Evolutionary conservation across 2,888 invertebrate genomes (phyloP), one percentile per base, ranked within the genome.

Genomic region (Epirrita christyi): DNA sequence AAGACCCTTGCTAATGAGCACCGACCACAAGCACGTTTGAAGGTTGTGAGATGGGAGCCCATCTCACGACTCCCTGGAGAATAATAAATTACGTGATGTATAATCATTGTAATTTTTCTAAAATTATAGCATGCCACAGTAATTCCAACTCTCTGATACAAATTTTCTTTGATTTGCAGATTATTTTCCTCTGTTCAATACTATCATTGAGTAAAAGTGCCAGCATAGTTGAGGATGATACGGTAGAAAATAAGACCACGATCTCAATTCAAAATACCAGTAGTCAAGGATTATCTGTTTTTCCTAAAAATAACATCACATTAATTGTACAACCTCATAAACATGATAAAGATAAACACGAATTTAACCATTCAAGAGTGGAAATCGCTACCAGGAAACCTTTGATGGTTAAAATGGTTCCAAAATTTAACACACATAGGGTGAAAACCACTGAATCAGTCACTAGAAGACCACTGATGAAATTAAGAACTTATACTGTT

Each of bases 291-390:
- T 44, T 68, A 0, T 48, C 69, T 2, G 43, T 80, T 21, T 79
- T 78, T 50, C 77, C 80, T 0, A 81, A 68, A 41, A 72, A 47
- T n/a, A 58, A 51, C 2, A 63, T 62, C 5, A 78, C 75, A 50
- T 79, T 64, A 13, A 53, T 73, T 2, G 47, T 75, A n/a, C 71
- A 67, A n/a, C 57, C 64, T 5, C 63, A 62, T 49, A 59, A 66
- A 0, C 38, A 59, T 34, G 14, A 56, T n/a, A 49, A 11, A 10
- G 15, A 67, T 52, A 59, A 61, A 21, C 37, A 46, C 1, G 45
- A 55, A 46, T 45, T 36, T 7, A 54, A 64, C 10, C 54, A 11
- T 21, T 14, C 10, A 14, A 45, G 15, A 27, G 37, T 61, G 1
- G 41, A 56, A 28, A 45, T 47, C 8, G 34, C 47, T 14, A 68